Conservation (phyloP, 1,140 invertebrate genomes). For the Helicoverpa armigera region DNA sequence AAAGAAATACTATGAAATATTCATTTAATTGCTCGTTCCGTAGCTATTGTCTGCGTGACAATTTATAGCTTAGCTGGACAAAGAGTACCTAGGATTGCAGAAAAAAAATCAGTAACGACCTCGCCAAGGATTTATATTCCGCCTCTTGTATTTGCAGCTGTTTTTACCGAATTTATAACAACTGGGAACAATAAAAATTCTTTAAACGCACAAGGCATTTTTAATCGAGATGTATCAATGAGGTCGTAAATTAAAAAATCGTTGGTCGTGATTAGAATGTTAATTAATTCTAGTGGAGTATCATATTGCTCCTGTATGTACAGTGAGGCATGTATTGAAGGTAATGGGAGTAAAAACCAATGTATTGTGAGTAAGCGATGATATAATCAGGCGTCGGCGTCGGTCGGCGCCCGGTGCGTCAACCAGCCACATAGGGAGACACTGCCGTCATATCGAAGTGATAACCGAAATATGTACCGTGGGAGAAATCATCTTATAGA, state of each 20-base stretch:
- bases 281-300: constrained; percentile 47
- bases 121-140: constrained; percentile 69
- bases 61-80: constrained; percentile 60
- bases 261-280: constrained; percentile 45
- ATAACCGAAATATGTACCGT: constrained; percentile 29
- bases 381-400: constrained; percentile 52
- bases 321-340: neutral
- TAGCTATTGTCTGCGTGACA: constrained; percentile 61
- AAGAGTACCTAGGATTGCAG: constrained; percentile 51
- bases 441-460: constrained; percentile 15
- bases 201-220: constrained; percentile 60
- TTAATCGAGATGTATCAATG: constrained; percentile 56
- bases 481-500: neutral
- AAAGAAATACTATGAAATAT: constrained; percentile 73
- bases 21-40: constrained; percentile 69
- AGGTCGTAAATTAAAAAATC: constrained; percentile 65
- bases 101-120: constrained; percentile 59
- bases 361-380: constrained; percentile 51
- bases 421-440: constrained; percentile 30
- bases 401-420: constrained; percentile 42
- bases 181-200: constrained; percentile 67
- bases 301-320: neutral
- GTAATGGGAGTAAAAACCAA: constrained; percentile 36
- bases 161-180: constrained; percentile 67
- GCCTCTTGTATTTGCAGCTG: constrained; percentile 64